These are phyloP conservation scores for Maniola hyperantus DNA, from an alignment of 2,888 invertebrate genomes.

Conservation along the genomic window DNA sequence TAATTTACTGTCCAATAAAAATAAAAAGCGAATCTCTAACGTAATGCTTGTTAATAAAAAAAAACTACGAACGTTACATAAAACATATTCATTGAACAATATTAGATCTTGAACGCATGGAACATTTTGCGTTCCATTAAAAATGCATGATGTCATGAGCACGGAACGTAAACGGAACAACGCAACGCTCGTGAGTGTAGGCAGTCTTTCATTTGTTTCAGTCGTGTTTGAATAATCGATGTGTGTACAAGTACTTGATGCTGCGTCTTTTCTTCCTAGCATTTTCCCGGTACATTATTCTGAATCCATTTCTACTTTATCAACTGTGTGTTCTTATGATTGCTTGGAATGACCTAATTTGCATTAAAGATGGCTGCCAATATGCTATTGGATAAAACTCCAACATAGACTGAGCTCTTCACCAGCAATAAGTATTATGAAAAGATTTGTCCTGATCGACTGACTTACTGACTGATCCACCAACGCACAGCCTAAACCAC, in stretches of 20 bases:
- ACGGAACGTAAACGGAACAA: slow-evolving; percentile 28
- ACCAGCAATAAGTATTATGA: too few relatives aligned
- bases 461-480: too few relatives aligned
- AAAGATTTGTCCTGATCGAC: too few relatives aligned
- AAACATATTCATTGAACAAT: slow-evolving; percentile 14
- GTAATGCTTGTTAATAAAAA: slow-evolving; percentile 21
- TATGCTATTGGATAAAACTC: not conserved
- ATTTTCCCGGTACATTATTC: not conserved
- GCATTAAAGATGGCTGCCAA: not conserved
- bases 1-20: slow-evolving; percentile 41
- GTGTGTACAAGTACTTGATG: slow-evolving; percentile 23
- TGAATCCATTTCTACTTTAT: not conserved
- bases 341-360: not conserved
- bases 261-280: slow-evolving; percentile 4
- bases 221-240: slow-evolving; percentile 35
- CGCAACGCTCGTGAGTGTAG: slow-evolving; percentile 19
- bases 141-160: slow-evolving; percentile 25
- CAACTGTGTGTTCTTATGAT: not conserved
- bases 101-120: not conserved
- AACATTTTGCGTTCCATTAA: slow-evolving; percentile 23
- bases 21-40: slow-evolving; percentile 16
- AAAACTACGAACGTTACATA: slow-evolving; percentile 13
- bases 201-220: slow-evolving; percentile 29
- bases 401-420: not conserved
- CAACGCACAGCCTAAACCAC: too few relatives aligned